These are phyloP conservation scores for Meiosimyza decipiens DNA, from an alignment of 2,888 invertebrate genomes.

Conservation along the genomic window DNA sequence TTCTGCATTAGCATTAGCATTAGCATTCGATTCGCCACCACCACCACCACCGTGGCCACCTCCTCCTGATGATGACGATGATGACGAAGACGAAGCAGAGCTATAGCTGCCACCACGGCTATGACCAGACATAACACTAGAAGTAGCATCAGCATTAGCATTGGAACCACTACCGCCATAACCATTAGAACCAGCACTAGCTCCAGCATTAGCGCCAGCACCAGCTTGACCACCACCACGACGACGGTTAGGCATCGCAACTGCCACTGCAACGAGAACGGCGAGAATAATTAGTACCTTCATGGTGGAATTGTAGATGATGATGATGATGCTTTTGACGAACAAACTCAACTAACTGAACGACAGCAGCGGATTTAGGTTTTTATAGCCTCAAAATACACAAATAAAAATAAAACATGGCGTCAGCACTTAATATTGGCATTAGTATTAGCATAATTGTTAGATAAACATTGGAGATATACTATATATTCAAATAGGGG, in stretches of 20 bases:
- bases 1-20: slow-evolving; percentile 15
- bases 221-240: slow-evolving; percentile 19
- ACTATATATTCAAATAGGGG: no score
- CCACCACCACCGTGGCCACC: slow-evolving; percentile 32
- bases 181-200: slow-evolving; percentile 44
- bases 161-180: slow-evolving; percentile 18
- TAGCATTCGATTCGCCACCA: slow-evolving; percentile 21
- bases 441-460: no score
- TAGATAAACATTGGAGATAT: no score
- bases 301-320: slow-evolving; percentile 12
- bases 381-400: slow-evolving; percentile 28
- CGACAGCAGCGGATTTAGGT: not conserved
- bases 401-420: not conserved
- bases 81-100: slow-evolving; percentile 18
- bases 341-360: slow-evolving; percentile 34
- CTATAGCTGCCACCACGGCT: slow-evolving; percentile 28
- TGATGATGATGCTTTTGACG: not conserved
- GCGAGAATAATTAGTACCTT: slow-evolving; percentile 30
- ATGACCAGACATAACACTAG: slow-evolving; percentile 20
- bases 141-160: slow-evolving; percentile 35
- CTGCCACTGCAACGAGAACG: slow-evolving; percentile 19
- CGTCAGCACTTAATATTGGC: slow-evolving; percentile 31
- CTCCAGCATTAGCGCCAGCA: slow-evolving; percentile 25
- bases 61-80: slow-evolving; percentile 25
- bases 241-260: slow-evolving; percentile 10